A percentile compares a stretch with the other conserved stretches of the same genome.
Evolutionary conservation across 2,888 invertebrate genomes (phyloP).

Genomic region (Acrobasis repandana): DNA sequence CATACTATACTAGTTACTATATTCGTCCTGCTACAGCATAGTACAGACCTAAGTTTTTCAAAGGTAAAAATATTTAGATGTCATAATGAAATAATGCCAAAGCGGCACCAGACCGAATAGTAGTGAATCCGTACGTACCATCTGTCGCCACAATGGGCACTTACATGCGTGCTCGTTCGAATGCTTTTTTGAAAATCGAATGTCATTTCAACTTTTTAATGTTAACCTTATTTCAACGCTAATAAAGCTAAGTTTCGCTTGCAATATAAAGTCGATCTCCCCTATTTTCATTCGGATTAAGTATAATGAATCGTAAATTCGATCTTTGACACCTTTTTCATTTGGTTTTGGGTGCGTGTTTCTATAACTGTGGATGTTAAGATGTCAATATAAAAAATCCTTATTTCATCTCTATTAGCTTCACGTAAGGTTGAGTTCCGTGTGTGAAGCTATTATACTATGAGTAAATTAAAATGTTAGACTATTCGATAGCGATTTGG

Average conservation of each 20-base stretch:
- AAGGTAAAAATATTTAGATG: not conserved
- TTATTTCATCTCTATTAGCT: not conserved
- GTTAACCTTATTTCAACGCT: not conserved
- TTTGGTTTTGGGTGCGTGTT: slow-evolving; percentile 74
- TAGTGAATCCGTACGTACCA: slow-evolving; percentile 62
- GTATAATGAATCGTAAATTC: slow-evolving; percentile 83
- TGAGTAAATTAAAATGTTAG: slow-evolving; percentile 68
- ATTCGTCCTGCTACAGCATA: too few relatives aligned
- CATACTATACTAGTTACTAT: too few relatives aligned
- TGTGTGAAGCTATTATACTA: slow-evolving; percentile 29
- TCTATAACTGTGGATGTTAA: slow-evolving; percentile 60
- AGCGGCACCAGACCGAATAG: slow-evolving; percentile 46
- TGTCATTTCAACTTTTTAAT: slow-evolving; percentile 28
- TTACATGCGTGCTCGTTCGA: slow-evolving; percentile 72
- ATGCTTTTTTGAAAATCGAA: slow-evolving; percentile 71
- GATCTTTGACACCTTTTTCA: slow-evolving; percentile 83
- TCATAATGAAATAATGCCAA: slow-evolving; percentile 28
- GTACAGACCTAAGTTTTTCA: too few relatives aligned
- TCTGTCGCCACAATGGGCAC: slow-evolving; percentile 80
- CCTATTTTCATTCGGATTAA: slow-evolving; percentile 76
- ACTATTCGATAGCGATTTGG: slow-evolving; percentile 56
- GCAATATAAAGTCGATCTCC: slow-evolving; percentile 38
- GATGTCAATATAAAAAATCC: slow-evolving; percentile 21
- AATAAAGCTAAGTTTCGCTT: slow-evolving; percentile 36
- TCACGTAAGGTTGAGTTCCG: slow-evolving; percentile 36